phyloP scores from a whole-genome alignment of 2,797 vertebrate genomes.

The Clarias pachynema region DNA sequence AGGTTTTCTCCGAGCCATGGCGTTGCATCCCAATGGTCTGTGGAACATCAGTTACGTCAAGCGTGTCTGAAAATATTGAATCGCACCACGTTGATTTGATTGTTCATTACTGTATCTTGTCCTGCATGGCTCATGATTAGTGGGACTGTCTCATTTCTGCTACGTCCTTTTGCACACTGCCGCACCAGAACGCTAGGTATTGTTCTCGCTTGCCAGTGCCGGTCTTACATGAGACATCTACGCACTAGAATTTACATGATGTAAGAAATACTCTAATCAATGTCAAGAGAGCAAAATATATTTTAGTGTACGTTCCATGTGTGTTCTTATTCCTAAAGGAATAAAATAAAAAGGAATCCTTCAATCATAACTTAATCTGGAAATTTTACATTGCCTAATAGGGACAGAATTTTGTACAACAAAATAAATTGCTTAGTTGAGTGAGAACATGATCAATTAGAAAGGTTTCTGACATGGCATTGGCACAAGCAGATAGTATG shows the following conservation, averaged over 20 bases:
- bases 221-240: conserved; percentile 28
- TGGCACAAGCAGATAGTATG: background rate
- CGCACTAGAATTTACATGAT: background rate
- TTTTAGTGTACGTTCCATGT: background rate
- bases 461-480: background rate
- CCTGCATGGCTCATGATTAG: conserved; percentile 33
- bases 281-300: background rate
- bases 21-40: conserved; percentile 46
- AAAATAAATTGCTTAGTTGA: background rate
- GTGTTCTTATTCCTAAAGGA: background rate
- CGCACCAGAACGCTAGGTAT: conserved; percentile 62
- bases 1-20: conserved; percentile 6
- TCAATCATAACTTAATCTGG: background rate
- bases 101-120: background rate
- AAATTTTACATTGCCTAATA: background rate
- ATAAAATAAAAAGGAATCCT: background rate
- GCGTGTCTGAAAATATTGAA: background rate
- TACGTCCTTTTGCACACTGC: conserved; percentile 75
- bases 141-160: conserved; percentile 67
- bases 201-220: conserved; percentile 48
- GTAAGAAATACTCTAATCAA: background rate
- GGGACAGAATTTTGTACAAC: background rate
- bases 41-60: conserved; percentile 25
- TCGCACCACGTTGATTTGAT: background rate
- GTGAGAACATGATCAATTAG: background rate